Base-by-base conservation (phyloP, 2,797 vertebrate species). In the Numenius phaeopus region DNA sequence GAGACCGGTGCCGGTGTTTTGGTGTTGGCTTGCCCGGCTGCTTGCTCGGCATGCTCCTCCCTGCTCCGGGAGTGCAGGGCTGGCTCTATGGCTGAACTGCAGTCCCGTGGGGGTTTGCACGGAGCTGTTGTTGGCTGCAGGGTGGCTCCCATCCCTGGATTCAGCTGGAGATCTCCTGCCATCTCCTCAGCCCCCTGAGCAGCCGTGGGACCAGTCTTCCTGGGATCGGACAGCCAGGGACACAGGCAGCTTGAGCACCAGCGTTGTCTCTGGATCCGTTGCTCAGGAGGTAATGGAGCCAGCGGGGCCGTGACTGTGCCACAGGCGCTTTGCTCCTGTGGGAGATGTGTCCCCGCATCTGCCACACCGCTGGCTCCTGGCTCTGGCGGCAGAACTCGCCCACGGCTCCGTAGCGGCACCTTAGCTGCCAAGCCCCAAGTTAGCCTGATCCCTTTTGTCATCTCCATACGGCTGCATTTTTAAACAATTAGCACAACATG, bases 81-180 rank as follows among this genome's bases (percentile, higher is more conserved):
- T 66, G 72, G 42, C 59, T 82, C 32, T 50, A 27, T 26, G 15
- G 32, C 47, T 49, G 42, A 32, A 7, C 7, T 29, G 71, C 2
- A 7, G 22, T 67, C 22, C 39, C 0, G 0, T n/a, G 24, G 30
- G 30, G 29, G 5, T 9, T 66, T 1, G 0, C 32, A 2, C 0
- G 1, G 49, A 50, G 76, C 47, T 67, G 26, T 3, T 64, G 44
- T 9, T 52, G 50, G 30, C 15, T 61, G 64, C 21, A 17, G 40
- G 40, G 11, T 37, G 34, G 39, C 12, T 94, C 24, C 47, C 39
- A 49, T 2, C 20, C 32, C 37, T 37, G 70, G 4, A 6, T 71
- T 30, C 9, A 24, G 59, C 30, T 61, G n/a, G 24, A 22, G 24
- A 10, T 58, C 34, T 84, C 26, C 61, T 46, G 37, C 14, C 39